Evolutionary conservation across 2,113 vertebrate genomes (phyloP).

Genomic region (Petrocephalus zakoni): DNA sequence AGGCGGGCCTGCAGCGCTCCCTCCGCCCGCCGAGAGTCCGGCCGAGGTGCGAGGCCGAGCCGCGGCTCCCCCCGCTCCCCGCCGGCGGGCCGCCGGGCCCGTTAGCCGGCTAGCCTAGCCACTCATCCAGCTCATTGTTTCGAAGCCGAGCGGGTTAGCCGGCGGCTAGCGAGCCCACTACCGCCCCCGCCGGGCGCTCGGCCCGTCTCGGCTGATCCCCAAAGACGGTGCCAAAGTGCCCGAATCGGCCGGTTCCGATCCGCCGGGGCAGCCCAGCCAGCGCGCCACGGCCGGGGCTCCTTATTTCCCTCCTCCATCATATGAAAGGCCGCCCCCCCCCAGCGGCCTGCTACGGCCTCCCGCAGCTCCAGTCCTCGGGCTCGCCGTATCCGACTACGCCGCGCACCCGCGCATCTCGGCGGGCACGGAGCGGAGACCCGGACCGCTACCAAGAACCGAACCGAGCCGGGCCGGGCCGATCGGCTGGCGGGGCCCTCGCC

Average conservation of each 20-base stretch:
- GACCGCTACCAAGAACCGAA: constrained; percentile 29
- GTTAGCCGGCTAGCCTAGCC: constrained; percentile 12
- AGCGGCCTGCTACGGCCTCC: constrained; percentile 56
- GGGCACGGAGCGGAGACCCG: constrained; percentile 53
- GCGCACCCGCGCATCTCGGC: constrained; percentile 76
- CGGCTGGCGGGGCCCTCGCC: constrained; percentile 24
- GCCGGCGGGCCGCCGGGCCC: neutral
- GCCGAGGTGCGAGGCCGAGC: neutral
- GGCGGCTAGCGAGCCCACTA: neutral
- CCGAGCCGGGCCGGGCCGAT: neutral
- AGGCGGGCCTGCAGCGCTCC: neutral
- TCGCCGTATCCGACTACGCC: constrained; percentile 81
- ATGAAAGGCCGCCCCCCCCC: constrained; percentile 39
- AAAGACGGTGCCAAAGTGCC: neutral
- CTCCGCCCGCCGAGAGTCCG: neutral
- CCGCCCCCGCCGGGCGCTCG: neutral
- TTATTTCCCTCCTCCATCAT: constrained; percentile 11
- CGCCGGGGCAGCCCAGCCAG: neutral
- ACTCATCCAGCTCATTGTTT: constrained; percentile 18
- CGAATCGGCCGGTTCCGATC: neutral
- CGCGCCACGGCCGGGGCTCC: no score
- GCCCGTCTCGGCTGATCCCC: neutral
- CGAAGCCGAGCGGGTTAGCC: neutral
- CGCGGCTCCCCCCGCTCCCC: neutral
- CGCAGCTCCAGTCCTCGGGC: constrained; percentile 68